Conservation (phyloP, 2,797 vertebrate species). For the Buphagus erythrorhynchus region DNA sequence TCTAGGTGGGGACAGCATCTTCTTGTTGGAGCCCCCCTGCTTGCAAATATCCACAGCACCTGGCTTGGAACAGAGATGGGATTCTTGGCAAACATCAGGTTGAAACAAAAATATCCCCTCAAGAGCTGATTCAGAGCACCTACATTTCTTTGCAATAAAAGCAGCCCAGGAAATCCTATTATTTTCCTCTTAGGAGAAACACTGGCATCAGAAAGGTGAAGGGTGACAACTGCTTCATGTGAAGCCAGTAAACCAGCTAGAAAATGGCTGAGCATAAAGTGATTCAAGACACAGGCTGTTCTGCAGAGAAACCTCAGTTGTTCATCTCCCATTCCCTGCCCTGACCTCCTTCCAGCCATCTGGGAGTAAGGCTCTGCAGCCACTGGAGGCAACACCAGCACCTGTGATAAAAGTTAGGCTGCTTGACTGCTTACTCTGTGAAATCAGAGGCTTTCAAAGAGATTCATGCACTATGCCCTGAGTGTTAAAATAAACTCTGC, state of each 20-base stretch:
- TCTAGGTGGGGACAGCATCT: neutral
- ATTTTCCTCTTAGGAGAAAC: neutral
- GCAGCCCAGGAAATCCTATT: neutral
- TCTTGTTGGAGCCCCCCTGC: neutral
- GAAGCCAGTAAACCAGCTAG: neutral
- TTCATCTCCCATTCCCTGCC: neutral
- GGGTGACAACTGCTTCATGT: neutral
- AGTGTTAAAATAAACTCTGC: neutral
- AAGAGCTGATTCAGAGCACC: neutral
- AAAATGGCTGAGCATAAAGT: neutral
- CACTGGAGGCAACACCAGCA: neutral
- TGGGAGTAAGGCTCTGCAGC: neutral
- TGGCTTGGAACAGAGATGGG: neutral
- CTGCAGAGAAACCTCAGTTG: neutral
- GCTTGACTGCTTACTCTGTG: neutral
- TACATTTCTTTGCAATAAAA: neutral
- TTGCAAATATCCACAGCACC: neutral
- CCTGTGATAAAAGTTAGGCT: neutral
- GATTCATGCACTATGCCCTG: neutral
- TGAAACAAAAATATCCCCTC: neutral
- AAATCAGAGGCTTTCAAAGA: constrained; percentile 21
- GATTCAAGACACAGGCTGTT: neutral
- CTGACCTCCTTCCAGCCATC: neutral
- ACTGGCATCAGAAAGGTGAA: neutral
- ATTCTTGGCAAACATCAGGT: neutral